These are phyloP conservation scores for Melanocharis versteri DNA, from an alignment of 2,113 vertebrate species.

Conservation along the genomic window DNA sequence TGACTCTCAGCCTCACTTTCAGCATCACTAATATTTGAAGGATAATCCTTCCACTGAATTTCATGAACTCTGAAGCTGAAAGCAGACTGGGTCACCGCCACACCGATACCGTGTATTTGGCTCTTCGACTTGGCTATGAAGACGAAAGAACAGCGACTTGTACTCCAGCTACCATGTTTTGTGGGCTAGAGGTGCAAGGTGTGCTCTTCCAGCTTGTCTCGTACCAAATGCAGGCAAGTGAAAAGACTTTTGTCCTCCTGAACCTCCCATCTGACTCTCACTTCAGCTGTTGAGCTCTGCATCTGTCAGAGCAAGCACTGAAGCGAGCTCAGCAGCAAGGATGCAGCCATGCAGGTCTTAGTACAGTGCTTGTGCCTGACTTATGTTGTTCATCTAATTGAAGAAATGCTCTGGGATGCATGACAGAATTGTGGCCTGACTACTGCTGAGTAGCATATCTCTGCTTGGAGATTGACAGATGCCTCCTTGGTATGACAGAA, in stretches of 20 bases:
- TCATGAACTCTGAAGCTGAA: no score
- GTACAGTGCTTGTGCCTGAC: background rate
- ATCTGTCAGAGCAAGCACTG: background rate
- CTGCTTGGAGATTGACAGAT: background rate
- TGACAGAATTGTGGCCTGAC: background rate
- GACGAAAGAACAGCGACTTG: background rate
- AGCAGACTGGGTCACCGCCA: no score
- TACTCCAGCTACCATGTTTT: background rate
- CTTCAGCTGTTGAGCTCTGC: background rate
- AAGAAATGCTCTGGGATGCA: background rate
- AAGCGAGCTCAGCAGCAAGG: fast-evolving
- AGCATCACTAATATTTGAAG: no score
- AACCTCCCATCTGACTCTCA: background rate
- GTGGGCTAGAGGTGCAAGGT: background rate
- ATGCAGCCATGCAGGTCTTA: background rate
- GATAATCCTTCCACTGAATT: no score
- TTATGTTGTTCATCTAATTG: background rate
- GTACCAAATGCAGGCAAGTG: background rate
- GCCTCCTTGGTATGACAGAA: background rate
- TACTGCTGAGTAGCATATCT: fast-evolving
- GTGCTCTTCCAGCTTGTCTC: background rate
- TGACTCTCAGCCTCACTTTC: no score
- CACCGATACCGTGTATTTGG: background rate
- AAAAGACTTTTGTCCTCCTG: background rate
- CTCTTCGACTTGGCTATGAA: fast-evolving